Evolutionary conservation across 2,888 invertebrate species (phyloP), one percentile per base, ranked within the genome.

Genomic region (Ichneumoninae sp.): DNA sequence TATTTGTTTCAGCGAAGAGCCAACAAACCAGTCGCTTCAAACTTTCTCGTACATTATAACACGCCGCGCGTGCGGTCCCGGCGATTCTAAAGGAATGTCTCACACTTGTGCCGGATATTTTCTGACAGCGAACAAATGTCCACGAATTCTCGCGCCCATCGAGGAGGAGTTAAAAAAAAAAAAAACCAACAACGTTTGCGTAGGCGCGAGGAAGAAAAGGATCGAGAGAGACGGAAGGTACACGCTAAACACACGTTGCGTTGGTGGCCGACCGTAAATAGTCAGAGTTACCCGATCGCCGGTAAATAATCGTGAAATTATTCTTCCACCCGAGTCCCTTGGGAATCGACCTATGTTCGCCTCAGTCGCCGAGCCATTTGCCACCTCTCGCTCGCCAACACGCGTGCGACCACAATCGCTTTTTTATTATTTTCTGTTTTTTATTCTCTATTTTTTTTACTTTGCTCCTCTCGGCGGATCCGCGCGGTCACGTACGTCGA

Each of bases 271-370:
- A 75, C 36, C 75, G 69, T 81, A 81, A 75, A 81, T 68, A 81
- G 47, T 81, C 74, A 50, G 80, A 69, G 75, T 74, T 80, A 82
- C 57, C 76, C 82, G 77, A 82, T 82, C 82, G 68, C 65, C 71
- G 73, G 66, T 82, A 77, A 82, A 77, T 77, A 77, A 82, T 82
- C 82, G 71, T 77, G 66, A 82, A 82, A 77, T 82, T 82, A 82
- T 82, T 76, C 77, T 76, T 66, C 77, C 80, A 40, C 36, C n/a
- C 50, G 57, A 77, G 81, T 78, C 79, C 54, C 33, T 22, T 65
- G 26, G 71, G 78, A 83, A 80, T 71, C 54, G 54, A 79, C 74
- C 44, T 79, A 50, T 66, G 68, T 69, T 83, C 54, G 40, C 83
- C 54, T 68, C 60, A 1, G 66, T 60, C 69, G 47, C 54, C 8